A percentile compares a stretch with the other conserved stretches of the same genome.
These are phyloP conservation scores for Nyctereutes procyonoides DNA, from an alignment of 2,113 vertebrate genomes.

Conservation along the genomic window DNA sequence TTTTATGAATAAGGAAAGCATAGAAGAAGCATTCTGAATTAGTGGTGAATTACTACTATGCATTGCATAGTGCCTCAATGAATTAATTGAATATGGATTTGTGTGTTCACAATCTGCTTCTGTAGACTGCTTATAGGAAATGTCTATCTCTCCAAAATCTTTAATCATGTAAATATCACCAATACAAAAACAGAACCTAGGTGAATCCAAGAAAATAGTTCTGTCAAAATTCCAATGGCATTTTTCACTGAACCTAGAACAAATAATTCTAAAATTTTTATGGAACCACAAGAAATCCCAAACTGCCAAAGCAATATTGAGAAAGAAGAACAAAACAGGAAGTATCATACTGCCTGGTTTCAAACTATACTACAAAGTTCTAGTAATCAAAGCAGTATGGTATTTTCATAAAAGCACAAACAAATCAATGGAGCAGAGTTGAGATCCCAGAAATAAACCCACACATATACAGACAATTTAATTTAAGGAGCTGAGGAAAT, in stretches of 20 bases:
- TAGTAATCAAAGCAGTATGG: not conserved
- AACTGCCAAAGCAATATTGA: not conserved
- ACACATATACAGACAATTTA: not conserved
- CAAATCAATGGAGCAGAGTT: not conserved
- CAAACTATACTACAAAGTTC: not conserved
- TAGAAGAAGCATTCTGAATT: conserved; percentile 30
- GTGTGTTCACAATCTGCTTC: not conserved
- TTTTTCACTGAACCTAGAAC: not conserved
- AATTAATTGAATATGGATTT: conserved; percentile 54
- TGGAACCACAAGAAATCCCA: not conserved
- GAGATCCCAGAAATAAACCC: not conserved
- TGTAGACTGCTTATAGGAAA: conserved; percentile 37
- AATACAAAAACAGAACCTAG: conserved; percentile 56
- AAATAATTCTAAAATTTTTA: not conserved
- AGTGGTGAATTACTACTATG: not conserved
- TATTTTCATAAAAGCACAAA: not conserved
- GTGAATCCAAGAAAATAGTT: conserved; percentile 62
- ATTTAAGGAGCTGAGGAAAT: not conserved
- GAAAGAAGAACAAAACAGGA: not conserved
- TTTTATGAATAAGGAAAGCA: conserved; percentile 36
- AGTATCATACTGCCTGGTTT: not conserved
- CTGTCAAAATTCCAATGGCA: not conserved
- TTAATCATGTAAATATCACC: conserved; percentile 58
- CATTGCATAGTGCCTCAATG: not conserved
- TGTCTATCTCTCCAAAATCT: conserved; percentile 1